Evolutionary conservation across 2,113 vertebrate species (phyloP), one percentile per base, ranked within the genome.

Genomic region (Seriola dumerili): DNA sequence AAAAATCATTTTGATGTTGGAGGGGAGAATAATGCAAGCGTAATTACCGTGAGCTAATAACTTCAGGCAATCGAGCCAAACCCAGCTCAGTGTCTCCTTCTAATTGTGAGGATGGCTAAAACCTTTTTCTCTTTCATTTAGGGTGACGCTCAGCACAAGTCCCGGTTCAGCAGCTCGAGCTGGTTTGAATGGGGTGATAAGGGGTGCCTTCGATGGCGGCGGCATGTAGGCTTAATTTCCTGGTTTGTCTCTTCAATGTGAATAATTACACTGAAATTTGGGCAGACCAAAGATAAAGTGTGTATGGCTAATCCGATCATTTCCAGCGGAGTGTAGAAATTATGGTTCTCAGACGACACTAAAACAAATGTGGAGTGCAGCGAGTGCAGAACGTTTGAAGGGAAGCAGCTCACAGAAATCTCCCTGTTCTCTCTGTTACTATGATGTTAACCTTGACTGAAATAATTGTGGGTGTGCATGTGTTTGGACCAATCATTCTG

Each of bases 1-100:
- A 81, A 88, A 72, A 79, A 84, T 79, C 64, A 86, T 87, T 88
- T 82, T 81, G 81, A 68, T 85, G 88, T 78, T 29, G 69, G 71
- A 10, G 68, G 75, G 66, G 70, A 89, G 93, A 94, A 93, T 93
- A 94, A 93, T 94, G 85, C 88, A 91, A 91, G 89, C 90, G 85
- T 94, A 94, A 95, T 95, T 93, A 94, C 85, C 61, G 59, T 87
- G 88, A 87, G 92, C 91, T 95, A 94, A 95, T 95, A 95, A 95
- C 92, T 91, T 88, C 74, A 81, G 83, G 92, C 91, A 91, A 92
- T 93, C 68, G 71, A 91, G 86, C 82, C 83, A 90, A 79, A 88
- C 85, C 88, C 89, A 23, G 90, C 91, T 92, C 91, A 78, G 84
- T 93, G 91, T 89, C 91, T 94, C 70, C 63, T 81, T 87, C 77